These are phyloP conservation scores for Larimichthys crocea DNA, from an alignment of 2,113 vertebrate genomes.

Conservation along the genomic window DNA sequence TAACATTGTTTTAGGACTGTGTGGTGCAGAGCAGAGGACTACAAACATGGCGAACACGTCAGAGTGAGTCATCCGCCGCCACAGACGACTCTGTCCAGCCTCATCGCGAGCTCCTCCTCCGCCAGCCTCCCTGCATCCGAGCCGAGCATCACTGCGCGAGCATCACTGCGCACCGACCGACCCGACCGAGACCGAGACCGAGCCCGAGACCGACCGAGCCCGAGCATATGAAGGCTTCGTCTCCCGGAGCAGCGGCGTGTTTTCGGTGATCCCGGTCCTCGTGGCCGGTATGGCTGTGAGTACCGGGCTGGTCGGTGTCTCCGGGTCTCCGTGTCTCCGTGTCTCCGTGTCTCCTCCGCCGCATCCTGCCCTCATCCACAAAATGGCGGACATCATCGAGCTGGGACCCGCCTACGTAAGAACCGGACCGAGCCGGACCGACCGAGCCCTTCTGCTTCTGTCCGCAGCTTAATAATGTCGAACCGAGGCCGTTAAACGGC, in stretches of 20 bases:
- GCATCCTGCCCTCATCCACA: conserved; percentile 69
- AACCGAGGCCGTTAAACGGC: not conserved
- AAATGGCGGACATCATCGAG: conserved; percentile 88
- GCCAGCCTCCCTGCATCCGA: conserved; percentile 73
- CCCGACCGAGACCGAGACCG: no score
- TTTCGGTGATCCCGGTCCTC: conserved; percentile 2
- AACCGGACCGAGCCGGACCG: not conserved
- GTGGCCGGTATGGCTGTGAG: conserved; percentile 58
- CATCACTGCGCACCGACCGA: no score
- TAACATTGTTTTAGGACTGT: no score
- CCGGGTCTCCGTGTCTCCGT: no score
- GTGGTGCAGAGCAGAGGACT: no score
- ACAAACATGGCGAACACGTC: no score
- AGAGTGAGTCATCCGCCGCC: not conserved
- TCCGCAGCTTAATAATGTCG: not conserved
- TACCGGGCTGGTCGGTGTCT: conserved; percentile 26
- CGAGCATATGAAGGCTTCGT: conserved; percentile 1
- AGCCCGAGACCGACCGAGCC: no score
- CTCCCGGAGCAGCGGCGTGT: not conserved
- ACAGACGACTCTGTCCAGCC: conserved; percentile 39
- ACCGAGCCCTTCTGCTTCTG: not conserved
- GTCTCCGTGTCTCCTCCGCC: conserved; percentile 32
- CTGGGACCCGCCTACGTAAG: conserved; percentile 85
- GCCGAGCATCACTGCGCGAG: conserved; percentile 59
- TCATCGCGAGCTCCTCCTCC: conserved; percentile 62